Conservation (phyloP, 1,140 invertebrate genomes). For the Halictus rubicundus region DNA sequence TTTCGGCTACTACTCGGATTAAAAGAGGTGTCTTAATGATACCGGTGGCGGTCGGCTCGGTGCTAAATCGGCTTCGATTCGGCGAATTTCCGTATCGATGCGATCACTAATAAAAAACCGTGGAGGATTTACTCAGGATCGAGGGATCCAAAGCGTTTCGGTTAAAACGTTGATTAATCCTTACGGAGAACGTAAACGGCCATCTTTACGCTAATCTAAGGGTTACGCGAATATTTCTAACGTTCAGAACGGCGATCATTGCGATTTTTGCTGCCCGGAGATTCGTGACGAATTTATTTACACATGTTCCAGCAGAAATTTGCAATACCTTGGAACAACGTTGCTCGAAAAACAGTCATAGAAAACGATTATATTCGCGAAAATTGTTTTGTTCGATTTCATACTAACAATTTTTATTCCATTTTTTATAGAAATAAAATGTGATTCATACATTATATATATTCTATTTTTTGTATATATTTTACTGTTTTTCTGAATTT, state of each 20-base stretch:
- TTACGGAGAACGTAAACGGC: neutral
- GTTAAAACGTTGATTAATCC: neutral
- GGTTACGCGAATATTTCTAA: slow-evolving; percentile 41
- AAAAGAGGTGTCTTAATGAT: slow-evolving; percentile 21
- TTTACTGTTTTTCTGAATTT: too few species aligned
- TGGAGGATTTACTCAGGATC: neutral
- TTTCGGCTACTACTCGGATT: slow-evolving; percentile 3
- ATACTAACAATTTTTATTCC: too few species aligned
- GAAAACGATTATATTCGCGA: too few species aligned
- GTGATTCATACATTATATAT: too few species aligned
- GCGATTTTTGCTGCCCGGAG: slow-evolving; percentile 9
- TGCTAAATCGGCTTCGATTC: slow-evolving; percentile 8
- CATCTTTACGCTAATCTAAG: slow-evolving; percentile 29
- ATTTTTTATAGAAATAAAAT: too few species aligned
- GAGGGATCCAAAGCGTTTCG: slow-evolving; percentile 36
- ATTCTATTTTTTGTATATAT: too few species aligned
- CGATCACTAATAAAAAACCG: neutral
- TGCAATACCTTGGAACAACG: too few species aligned
- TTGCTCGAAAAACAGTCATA: too few species aligned
- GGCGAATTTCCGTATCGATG: slow-evolving; percentile 8
- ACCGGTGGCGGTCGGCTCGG: slow-evolving; percentile 7
- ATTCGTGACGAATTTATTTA: slow-evolving; percentile 33
- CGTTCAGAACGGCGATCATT: slow-evolving; percentile 28
- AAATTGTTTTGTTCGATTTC: too few species aligned
- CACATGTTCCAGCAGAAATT: neutral